Percentiles rank a stretch among this genome's conserved stretches.
Conservation (phyloP, 2,797 vertebrate genomes). For the Cygnus olor region DNA sequence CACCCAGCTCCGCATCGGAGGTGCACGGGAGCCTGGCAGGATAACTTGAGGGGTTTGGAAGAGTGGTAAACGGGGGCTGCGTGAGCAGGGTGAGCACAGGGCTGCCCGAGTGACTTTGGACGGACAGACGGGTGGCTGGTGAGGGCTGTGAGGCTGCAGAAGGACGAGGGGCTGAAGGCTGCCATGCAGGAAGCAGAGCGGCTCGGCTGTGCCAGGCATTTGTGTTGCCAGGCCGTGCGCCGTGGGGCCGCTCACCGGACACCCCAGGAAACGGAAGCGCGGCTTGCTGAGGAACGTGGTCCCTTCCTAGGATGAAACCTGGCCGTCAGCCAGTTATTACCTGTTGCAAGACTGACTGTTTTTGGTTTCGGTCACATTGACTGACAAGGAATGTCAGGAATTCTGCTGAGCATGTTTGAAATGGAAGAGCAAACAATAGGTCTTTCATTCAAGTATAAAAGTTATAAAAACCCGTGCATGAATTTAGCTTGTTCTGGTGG, state of each 20-base stretch:
- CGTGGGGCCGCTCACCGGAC: slow-evolving; percentile 64
- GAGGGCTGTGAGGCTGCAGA: slow-evolving; percentile 84
- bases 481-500: slow-evolving; percentile 53
- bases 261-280: slow-evolving; percentile 66
- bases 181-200: slow-evolving; percentile 79
- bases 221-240: slow-evolving; percentile 46
- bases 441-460: slow-evolving; percentile 72
- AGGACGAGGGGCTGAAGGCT: slow-evolving; percentile 87
- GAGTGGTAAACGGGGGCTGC: not conserved
- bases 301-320: slow-evolving; percentile 71
- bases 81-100: not conserved
- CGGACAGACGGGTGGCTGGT: slow-evolving; percentile 83
- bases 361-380: slow-evolving; percentile 79
- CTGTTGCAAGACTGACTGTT: slow-evolving; percentile 71
- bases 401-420: slow-evolving; percentile 74
- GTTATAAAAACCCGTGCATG: slow-evolving; percentile 59
- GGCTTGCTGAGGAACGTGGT: slow-evolving; percentile 17
- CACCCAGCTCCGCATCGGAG: not conserved
- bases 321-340: slow-evolving; percentile 64
- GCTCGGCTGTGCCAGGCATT: slow-evolving; percentile 75
- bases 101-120: slow-evolving; percentile 8
- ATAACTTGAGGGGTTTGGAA: not conserved
- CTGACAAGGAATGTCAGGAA: slow-evolving; percentile 82
- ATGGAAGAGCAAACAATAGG: slow-evolving; percentile 72
- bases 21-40: not conserved